Base-by-base conservation (phyloP, 2,888 invertebrate genomes). In the Reticulitermes lucifugus region DNA sequence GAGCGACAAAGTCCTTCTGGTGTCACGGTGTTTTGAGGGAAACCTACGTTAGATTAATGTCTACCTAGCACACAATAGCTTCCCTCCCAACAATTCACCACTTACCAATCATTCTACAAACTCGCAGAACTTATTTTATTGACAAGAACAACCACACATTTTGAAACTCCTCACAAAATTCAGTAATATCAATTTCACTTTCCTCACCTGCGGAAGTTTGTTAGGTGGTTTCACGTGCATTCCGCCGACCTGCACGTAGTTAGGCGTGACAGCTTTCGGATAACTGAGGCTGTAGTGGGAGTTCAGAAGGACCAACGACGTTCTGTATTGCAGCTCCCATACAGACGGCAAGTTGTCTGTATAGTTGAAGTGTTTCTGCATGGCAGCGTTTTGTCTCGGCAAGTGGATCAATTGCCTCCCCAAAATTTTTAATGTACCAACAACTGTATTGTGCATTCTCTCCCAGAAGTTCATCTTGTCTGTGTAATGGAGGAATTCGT, bases 401-500 rank as follows among this genome's bases (percentile, higher is more conserved):
- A 86, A 10, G 51, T 81, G 81, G 21, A 81, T 70, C 25, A 70
- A n/a, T 10, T 43, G 70, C 46, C 81, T 29, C n/a, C 41, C 70
- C 25, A 81, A 18, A 22, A 6, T 6, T n/a, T 35, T 81, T n/a
- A 81, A 5, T 10, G 25, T 14, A 9, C 46, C 46, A 35, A 81
- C 25, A n/a, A 70, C 14, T n/a, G 81, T 43, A n/a, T 81, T 81
- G 21, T 60, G 22, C 21, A 70, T 5, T 41, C 81, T 18, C n/a
- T 81, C 88, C 0, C 88, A 60, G 43, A 93, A 92, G 60, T 87
- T 88, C 92, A 93, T 92, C 4, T 91, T 89, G 60, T 91, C 90
- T 0, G 90, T 89, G 25, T 92, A 91, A 55, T 91, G 93, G 60
- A 92, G 86, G 84, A 94, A 91, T 10, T 91, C 90, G 83, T 93